These are phyloP conservation scores for Pterostichus madidus DNA, from an alignment of 2,888 invertebrate genomes.

Conservation along the genomic window DNA sequence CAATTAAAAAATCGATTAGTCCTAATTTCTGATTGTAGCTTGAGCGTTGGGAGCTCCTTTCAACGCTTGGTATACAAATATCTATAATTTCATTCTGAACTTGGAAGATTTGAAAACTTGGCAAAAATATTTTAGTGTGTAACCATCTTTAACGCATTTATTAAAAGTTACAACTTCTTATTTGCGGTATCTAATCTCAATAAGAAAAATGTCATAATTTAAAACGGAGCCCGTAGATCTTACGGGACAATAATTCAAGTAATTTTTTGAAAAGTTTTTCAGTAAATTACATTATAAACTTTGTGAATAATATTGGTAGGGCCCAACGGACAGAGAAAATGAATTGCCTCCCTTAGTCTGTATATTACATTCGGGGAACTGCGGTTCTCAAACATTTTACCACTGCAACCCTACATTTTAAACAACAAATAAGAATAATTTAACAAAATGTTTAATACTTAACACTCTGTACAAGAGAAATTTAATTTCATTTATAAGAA, in stretches of 20 bases:
- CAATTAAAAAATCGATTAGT: too few species aligned
- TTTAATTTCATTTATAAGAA: too few species aligned
- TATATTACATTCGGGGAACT: slow-evolving; percentile 59
- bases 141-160: background rate
- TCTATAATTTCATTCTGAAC: too few species aligned
- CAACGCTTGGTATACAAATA: too few species aligned
- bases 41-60: too few species aligned
- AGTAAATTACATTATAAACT: slow-evolving; percentile 69
- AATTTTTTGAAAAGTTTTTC: slow-evolving; percentile 68
- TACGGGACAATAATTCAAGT: slow-evolving; percentile 54
- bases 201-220: slow-evolving; percentile 49
- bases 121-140: too few species aligned
- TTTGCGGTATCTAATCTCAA: slow-evolving; percentile 38
- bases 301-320: slow-evolving; percentile 70
- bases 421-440: background rate
- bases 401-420: background rate
- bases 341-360: slow-evolving; percentile 58
- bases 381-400: slow-evolving; percentile 58
- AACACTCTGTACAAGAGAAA: too few species aligned
- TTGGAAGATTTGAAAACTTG: too few species aligned
- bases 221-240: slow-evolving; percentile 34
- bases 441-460: too few species aligned
- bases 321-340: slow-evolving; percentile 69
- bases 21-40: too few species aligned
- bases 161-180: background rate